phyloP scores from a whole-genome alignment of 2,113 vertebrate genomes.

The Azemiops feae region DNA sequence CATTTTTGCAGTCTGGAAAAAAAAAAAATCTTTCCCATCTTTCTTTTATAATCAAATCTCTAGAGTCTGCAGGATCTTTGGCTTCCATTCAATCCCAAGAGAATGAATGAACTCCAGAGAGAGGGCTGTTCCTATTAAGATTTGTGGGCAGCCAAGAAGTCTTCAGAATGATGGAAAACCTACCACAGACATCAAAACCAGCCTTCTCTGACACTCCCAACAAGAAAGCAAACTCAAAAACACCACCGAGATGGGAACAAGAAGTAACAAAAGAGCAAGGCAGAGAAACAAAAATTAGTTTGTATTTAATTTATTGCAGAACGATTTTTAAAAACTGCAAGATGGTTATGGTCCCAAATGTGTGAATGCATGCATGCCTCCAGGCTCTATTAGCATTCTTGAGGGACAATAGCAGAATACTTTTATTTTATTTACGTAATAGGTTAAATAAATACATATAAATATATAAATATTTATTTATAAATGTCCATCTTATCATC shows the following conservation, averaged over 20 bases:
- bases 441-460: too few relatives aligned
- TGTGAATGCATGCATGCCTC: neutral
- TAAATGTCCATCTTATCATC: too few relatives aligned
- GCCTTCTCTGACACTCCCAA: neutral
- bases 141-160: neutral
- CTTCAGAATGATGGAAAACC: neutral
- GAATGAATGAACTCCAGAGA: neutral
- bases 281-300: neutral
- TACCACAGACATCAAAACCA: neutral
- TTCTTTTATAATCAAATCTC: neutral
- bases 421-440: neutral
- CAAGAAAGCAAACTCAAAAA: neutral
- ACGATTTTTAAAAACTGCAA: neutral
- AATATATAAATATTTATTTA: too few relatives aligned
- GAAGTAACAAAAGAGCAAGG: neutral
- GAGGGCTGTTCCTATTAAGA: neutral
- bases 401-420: neutral
- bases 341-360: neutral
- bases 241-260: neutral
- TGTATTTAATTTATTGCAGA: neutral
- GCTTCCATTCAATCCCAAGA: neutral
- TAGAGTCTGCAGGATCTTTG: neutral
- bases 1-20: neutral
- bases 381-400: neutral
- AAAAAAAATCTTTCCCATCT: neutral